Evolutionary conservation across 2,797 vertebrate species (phyloP), one percentile per base, ranked within the genome.

Genomic region (Eospalax fontanierii): DNA sequence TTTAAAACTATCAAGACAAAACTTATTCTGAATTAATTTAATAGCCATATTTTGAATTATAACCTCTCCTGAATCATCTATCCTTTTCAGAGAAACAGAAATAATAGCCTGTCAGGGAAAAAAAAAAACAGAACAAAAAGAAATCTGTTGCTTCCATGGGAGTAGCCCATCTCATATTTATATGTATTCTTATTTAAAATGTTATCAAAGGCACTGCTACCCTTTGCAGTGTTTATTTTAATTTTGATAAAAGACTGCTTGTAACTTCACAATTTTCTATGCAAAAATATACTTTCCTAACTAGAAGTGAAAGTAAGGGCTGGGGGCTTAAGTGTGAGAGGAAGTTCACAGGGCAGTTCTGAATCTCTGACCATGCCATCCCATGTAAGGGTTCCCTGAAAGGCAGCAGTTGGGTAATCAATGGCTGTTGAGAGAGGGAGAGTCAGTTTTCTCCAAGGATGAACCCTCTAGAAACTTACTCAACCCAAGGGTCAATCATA

Each of bases 51-150:
- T 24, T 88, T 94, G 89, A 92, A 8, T 0, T 33, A n/a, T 0
- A 35, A 21, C 18, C 8, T 76, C 40, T 95, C 35, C 10, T 21
- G 21, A 6, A 38, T 54, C 2, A 5, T 6, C n/a, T 40, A 38
- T 71, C 0, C 26, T 92, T 83, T 83, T 70, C 19, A 16, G 21
- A 26, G n/a, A 1, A 3, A 57, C 81, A 78, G 66, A 43, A 30
- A 7, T 2, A 84, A 63, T 30, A 73, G 4, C 19, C 87, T 87
- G 59, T 35, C 40, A 59, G 91, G 90, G 57, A 35, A 54, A 16
- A 87, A 87, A 93, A 59, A 35, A 54, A 16, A 87, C 85, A 93
- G n/a, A 8, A 85, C 16, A 8, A 90, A 57, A 87, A 71, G 33
- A 94, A 76, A 10, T 46, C 30, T 12, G 21, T 65, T 78, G 38